These are phyloP conservation scores for Euura saliciscinereae DNA, from an alignment of 1,140 invertebrate species.

Conservation along the genomic window DNA sequence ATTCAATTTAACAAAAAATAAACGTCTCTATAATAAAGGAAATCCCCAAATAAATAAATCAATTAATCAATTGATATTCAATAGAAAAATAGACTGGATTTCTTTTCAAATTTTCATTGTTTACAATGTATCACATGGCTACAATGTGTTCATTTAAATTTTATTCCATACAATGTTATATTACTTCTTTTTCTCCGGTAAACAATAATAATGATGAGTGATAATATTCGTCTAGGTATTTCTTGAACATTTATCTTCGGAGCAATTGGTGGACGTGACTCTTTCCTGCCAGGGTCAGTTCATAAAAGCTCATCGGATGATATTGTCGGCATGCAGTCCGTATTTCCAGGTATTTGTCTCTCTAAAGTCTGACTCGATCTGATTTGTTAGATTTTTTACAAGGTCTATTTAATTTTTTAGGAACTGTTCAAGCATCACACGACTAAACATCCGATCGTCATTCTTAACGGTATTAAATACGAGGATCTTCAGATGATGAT, in stretches of 20 bases:
- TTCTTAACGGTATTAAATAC: conserved; percentile 59
- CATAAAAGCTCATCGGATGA: conserved; percentile 65
- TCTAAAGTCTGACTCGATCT: background rate
- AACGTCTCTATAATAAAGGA: no score
- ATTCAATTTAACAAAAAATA: no score
- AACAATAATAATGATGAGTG: background rate
- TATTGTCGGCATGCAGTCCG: conserved; percentile 65
- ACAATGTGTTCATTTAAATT: no score
- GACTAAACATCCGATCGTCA: conserved; percentile 59
- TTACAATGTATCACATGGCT: no score
- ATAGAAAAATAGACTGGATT: no score
- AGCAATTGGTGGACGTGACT: conserved; percentile 65
- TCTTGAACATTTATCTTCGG: conserved; percentile 57
- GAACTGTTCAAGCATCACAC: conserved; percentile 56
- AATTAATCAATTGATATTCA: no score
- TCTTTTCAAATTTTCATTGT: no score
- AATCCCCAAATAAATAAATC: conserved; percentile 5
- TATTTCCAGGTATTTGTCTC: conserved; percentile 59
- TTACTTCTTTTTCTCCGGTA: background rate
- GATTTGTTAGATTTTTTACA: conserved; percentile 9
- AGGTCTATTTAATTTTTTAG: conserved; percentile 31
- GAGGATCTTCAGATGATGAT: conserved; percentile 58
- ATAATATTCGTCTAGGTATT: conserved; percentile 53
- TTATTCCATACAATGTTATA: no score
- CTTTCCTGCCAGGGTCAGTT: conserved; percentile 63